Evolutionary conservation across 2,888 invertebrate genomes (phyloP), one percentile per base, ranked within the genome.

Genomic region (Andrena bicolor): DNA sequence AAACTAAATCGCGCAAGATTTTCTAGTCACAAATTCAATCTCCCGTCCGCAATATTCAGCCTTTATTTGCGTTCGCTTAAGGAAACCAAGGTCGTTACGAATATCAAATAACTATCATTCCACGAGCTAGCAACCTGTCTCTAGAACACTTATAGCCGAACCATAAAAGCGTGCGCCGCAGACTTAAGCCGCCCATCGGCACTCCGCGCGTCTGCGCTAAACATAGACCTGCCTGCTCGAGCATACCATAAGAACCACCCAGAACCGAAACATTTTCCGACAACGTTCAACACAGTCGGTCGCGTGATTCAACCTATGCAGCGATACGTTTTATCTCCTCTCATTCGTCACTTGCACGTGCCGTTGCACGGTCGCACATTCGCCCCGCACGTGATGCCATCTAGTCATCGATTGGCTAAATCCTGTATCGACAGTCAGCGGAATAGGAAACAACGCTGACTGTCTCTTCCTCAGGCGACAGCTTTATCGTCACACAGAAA

Each of bases 261-360:
- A 16, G 32, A 26, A 41, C 6, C n/a, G 7, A 48, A 53, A 53
- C 32, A 35, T 60, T 65, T 65, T 53, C 8, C 20, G 3, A 20
- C 26, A 35, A 35, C 8, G 28, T 23, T 41, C 16, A 48, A 75
- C 23, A 30, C 49, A 20, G 66, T 49, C 65, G 28, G 41, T 60
- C 53, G 60, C 71, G 53, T 79, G 86, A 76, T 71, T 87, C 80
- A 69, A 73, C 51, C 61, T 71, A 63, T 61, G 68, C 30, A 58
- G 35, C 76, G 79, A 87, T 77, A 65, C 66, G 74, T 28, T 61
- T 82, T 86, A 85, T 87, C 86, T 71, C 28, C 20, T 16, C 51
- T 30, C 70, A 20, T 80, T 76, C 80, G 69, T 56, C 66, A 28
- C 20, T 66, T 13, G 53, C 84, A 83, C 84, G 84, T 83, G 84